Conservation (phyloP, 2,113 vertebrate genomes). For the Triplophysa dalaica region DNA sequence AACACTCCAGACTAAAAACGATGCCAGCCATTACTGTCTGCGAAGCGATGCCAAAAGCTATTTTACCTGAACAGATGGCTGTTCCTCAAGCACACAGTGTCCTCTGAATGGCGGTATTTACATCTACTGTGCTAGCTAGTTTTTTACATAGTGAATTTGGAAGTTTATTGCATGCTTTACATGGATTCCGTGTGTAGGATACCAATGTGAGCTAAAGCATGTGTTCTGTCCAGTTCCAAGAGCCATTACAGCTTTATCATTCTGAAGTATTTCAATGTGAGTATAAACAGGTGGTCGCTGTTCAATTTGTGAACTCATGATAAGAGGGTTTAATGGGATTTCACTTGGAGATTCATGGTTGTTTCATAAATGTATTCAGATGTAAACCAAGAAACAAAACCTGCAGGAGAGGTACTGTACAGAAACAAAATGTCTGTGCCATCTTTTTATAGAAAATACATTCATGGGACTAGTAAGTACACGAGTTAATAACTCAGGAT, state of each 20-base stretch:
- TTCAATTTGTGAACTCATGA: not conserved
- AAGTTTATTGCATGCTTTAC: constrained; percentile 66
- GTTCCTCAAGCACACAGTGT: not conserved
- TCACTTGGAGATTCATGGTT: not conserved
- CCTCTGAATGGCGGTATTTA: constrained; percentile 4
- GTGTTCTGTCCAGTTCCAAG: constrained; percentile 34
- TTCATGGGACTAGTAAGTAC: not conserved
- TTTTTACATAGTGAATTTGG: not conserved
- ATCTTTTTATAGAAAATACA: not conserved
- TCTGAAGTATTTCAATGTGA: constrained; percentile 28
- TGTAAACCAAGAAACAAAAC: not conserved
- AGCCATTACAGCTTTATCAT: constrained; percentile 7
- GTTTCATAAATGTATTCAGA: constrained; percentile 7
- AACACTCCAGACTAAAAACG: not conserved
- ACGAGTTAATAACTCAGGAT: constrained; percentile 35
- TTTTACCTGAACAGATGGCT: not conserved
- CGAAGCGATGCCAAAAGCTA: not conserved
- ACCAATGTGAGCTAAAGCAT: constrained; percentile 55
- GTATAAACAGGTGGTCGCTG: not conserved
- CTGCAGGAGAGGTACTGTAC: not conserved
- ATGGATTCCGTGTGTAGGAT: constrained; percentile 51
- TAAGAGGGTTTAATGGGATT: not conserved
- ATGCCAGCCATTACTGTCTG: constrained; percentile 14
- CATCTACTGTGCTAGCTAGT: constrained; percentile 46
- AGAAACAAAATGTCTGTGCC: constrained; percentile 40